Evolutionary conservation across 2,797 vertebrate species (phyloP), one percentile per base, ranked within the genome.

Genomic region (Gymnocypris eckloni): DNA sequence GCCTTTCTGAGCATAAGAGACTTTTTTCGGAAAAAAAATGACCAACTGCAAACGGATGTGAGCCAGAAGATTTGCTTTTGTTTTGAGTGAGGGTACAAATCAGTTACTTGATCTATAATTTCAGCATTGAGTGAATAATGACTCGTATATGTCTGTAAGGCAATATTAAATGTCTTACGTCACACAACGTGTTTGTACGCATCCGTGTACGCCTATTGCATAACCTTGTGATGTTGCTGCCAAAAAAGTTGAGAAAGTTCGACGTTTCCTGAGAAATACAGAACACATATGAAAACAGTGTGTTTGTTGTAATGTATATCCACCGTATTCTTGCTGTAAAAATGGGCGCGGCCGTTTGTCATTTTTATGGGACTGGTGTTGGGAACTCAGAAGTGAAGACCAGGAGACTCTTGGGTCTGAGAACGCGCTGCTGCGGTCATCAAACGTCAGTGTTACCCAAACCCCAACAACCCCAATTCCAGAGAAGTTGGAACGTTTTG

Each of bases 211-310:
- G 3, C 41, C 66, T 4, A 22, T 48, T 77, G 18, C 15, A 2
- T 43, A 84, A 71, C 15, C 13, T 9, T 75, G 28, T 88, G 82
- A 88, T 25, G n/a, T 75, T 50, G 75, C 13, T 89, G 84, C 77
- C 71, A 76, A 73, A 37, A 82, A 59, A 25, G 43, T 79, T 83
- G 33, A 45, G 33, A 79, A 85, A 85, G 20, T 69, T 9, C 20
- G 56, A 33, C 2, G 37, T 72, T 76, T 83, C 37, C 54, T 25
- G 20, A 82, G 54, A 37, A 59, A 81, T 12, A n/a, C 13, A 43
- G 22, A 45, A 22, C 39, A 20, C n/a, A 4, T 43, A 12, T 33
- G 64, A 33, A 66, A 33, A 12, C 56, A 12, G 20, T 45, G 52
- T 77, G 56, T 79, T 79, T 79, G 56, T 78, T 54, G 50, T 50